phyloP scores from a whole-genome alignment of 2,888 invertebrate genomes.

The Selenia dentaria region DNA sequence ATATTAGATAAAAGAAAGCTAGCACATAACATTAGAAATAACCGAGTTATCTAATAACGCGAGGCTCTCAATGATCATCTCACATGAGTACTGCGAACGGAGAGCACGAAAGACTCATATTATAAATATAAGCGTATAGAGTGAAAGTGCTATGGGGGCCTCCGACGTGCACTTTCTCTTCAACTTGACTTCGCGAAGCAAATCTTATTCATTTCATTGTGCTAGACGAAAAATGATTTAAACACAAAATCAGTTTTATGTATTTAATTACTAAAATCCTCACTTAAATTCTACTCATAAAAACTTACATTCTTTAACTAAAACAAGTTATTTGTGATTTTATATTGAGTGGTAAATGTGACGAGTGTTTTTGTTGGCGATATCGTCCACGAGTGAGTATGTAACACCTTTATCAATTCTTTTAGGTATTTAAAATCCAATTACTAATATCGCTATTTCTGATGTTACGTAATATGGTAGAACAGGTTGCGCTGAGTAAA shows the following conservation, averaged over 20 bases:
- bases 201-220: constrained; percentile 14
- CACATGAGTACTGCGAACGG: constrained; percentile 4
- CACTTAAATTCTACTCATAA: background rate
- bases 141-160: constrained; percentile 24
- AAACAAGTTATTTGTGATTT: background rate
- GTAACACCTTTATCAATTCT: too few species aligned
- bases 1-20: too few species aligned
- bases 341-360: too few species aligned
- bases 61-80: constrained; percentile 7
- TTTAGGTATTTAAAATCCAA: too few species aligned
- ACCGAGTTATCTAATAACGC: background rate
- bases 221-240: background rate
- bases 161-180: constrained; percentile 19
- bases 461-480: too few species aligned
- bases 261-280: background rate
- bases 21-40: too few species aligned
- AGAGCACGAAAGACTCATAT: constrained; percentile 20
- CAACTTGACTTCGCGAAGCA: constrained; percentile 6
- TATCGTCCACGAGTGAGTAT: too few species aligned
- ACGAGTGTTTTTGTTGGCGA: too few species aligned
- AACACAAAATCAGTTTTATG: background rate
- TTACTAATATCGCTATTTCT: too few species aligned
- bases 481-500: too few species aligned
- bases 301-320: background rate
- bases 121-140: constrained; percentile 6